Conservation (phyloP, 2,888 invertebrate genomes). For the Petrophora chlorosata region DNA sequence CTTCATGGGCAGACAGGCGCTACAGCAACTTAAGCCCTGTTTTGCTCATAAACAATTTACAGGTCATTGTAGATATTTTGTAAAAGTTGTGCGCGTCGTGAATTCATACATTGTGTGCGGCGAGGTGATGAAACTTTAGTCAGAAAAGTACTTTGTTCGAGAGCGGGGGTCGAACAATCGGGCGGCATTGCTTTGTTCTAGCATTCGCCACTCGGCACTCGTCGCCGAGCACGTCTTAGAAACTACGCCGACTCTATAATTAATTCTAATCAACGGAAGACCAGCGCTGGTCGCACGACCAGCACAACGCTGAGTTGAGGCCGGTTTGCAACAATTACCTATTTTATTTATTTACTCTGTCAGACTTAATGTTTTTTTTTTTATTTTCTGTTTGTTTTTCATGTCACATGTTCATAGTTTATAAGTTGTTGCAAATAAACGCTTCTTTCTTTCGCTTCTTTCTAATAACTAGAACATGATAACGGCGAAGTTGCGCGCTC, state of each 20-base stretch:
- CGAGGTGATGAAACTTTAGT: slow-evolving; percentile 32
- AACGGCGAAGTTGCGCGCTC: slow-evolving; percentile 34
- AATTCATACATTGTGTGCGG: slow-evolving; percentile 39
- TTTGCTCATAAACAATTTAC: slow-evolving; percentile 35
- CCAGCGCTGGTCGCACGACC: too few species aligned
- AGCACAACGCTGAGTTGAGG: too few species aligned
- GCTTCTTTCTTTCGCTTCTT: too few species aligned
- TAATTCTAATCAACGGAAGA: too few species aligned
- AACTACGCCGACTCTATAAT: slow-evolving; percentile 36
- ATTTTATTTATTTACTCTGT: too few species aligned
- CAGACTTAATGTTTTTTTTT: too few species aligned
- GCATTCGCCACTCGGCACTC: slow-evolving; percentile 36
- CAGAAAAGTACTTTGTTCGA: slow-evolving; percentile 47
- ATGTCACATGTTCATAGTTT: too few species aligned
- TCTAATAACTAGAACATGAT: slow-evolving; percentile 38
- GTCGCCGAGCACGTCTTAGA: slow-evolving; percentile 35
- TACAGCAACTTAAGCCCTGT: slow-evolving; percentile 27
- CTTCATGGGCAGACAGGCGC: slow-evolving; percentile 32
- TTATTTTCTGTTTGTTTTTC: too few species aligned
- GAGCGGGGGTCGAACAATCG: slow-evolving; percentile 41
- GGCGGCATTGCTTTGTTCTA: slow-evolving; percentile 46
- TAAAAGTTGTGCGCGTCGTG: slow-evolving; percentile 36
- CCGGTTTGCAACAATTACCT: too few species aligned
- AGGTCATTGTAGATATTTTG: slow-evolving; percentile 38
- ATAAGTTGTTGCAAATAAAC: too few species aligned